Evolutionary conservation across 2,888 invertebrate genomes (phyloP).

Genomic region (Orchesella flavescens): DNA sequence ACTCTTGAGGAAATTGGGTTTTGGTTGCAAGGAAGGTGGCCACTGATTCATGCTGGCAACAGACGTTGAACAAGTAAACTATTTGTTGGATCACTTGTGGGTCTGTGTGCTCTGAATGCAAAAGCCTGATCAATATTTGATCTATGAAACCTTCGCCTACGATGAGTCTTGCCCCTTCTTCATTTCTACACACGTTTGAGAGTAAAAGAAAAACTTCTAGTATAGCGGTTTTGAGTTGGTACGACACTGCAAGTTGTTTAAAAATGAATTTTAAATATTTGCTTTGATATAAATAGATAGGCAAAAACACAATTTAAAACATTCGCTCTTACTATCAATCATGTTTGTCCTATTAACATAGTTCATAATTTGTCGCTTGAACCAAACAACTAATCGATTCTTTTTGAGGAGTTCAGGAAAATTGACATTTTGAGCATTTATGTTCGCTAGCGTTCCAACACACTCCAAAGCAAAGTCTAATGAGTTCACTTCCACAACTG

Average conservation of each 20-base stretch:
- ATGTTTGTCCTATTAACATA: conserved; percentile 56
- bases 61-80: conserved; percentile 48
- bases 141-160: conserved; percentile 62
- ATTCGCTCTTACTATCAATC: conserved; percentile 33
- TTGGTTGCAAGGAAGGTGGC: conserved; percentile 55
- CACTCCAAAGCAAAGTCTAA: conserved; percentile 64
- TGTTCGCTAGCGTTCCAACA: conserved; percentile 49
- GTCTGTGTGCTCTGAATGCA: conserved; percentile 31
- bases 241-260: conserved; percentile 25
- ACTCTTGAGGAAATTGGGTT: conserved; percentile 57
- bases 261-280: not conserved
- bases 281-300: no score
- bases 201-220: conserved; percentile 56
- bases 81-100: conserved; percentile 53
- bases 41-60: conserved; percentile 48
- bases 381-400: conserved; percentile 58
- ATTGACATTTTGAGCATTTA: conserved; percentile 42
- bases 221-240: conserved; percentile 46
- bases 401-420: conserved; percentile 56
- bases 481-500: conserved; percentile 51
- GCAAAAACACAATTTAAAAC: no score
- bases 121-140: conserved; percentile 50
- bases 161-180: conserved; percentile 53
- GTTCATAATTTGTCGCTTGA: conserved; percentile 57
- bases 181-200: conserved; percentile 45